Conservation (phyloP, 1,140 invertebrate species). For the Helicoverpa armigera region DNA sequence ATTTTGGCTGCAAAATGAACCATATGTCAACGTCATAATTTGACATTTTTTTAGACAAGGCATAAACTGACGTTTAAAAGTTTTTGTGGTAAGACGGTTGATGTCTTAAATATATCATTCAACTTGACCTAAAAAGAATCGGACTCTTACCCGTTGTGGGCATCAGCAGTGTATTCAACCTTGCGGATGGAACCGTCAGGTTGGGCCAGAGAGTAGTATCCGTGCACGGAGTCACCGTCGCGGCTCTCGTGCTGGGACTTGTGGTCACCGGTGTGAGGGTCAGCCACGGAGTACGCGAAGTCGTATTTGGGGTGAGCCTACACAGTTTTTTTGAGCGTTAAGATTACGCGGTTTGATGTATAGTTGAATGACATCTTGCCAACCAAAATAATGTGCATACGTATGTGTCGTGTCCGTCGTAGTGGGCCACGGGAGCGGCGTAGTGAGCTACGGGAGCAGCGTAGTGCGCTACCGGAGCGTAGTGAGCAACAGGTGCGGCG, state of each 20-base stretch:
- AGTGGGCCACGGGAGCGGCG: constrained; percentile 59
- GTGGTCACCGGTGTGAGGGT: constrained; percentile 78
- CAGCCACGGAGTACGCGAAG: constrained; percentile 86
- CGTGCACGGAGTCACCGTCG: constrained; percentile 76
- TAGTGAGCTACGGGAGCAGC: constrained; percentile 58
- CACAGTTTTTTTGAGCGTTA: not conserved
- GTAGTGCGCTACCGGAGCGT: constrained; percentile 50
- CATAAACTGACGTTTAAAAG: too few species aligned
- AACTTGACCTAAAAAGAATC: too few species aligned
- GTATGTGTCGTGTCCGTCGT: constrained; percentile 71
- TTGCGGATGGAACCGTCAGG: constrained; percentile 82
- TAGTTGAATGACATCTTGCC: not conserved
- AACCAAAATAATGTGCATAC: constrained; percentile 56
- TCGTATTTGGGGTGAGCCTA: constrained; percentile 81
- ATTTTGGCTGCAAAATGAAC: too few species aligned
- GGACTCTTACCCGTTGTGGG: constrained; percentile 68
- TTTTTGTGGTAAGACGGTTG: too few species aligned
- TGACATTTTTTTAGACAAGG: too few species aligned
- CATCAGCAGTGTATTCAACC: constrained; percentile 82
- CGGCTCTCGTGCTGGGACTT: constrained; percentile 74
- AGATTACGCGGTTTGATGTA: not conserved
- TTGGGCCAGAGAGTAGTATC: constrained; percentile 78
- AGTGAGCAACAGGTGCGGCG: constrained; percentile 53
- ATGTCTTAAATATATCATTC: too few species aligned
- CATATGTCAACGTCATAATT: too few species aligned